These are phyloP conservation scores for Eledona agricola DNA, from an alignment of 2,888 invertebrate species.

Conservation along the genomic window DNA sequence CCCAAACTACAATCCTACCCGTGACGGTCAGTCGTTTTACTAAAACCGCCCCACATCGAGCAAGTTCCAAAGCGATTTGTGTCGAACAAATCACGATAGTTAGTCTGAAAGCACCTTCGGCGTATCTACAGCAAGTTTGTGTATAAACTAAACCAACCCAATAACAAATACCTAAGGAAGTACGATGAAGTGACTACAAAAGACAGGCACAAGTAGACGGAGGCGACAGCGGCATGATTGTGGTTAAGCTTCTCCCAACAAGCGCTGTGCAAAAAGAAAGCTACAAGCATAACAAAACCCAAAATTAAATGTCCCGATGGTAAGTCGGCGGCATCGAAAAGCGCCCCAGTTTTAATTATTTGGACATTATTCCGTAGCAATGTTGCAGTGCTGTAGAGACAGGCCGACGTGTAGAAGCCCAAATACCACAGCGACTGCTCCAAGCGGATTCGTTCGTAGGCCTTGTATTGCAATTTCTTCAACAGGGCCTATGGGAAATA, in stretches of 20 bases:
- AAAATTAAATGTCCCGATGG: slow-evolving; percentile 49
- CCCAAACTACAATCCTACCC: slow-evolving; percentile 9
- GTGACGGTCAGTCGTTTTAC: slow-evolving; percentile 28
- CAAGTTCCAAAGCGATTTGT: slow-evolving; percentile 40
- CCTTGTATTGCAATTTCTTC: slow-evolving; percentile 51
- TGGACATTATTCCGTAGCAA: slow-evolving; percentile 51
- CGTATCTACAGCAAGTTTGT: slow-evolving; percentile 37
- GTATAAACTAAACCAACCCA: background rate
- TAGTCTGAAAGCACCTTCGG: slow-evolving; percentile 43
- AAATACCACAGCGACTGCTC: slow-evolving; percentile 54
- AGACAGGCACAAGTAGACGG: slow-evolving; percentile 48
- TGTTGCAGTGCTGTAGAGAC: slow-evolving; percentile 53
- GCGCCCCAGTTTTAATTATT: slow-evolving; percentile 45
- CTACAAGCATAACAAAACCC: slow-evolving; percentile 52
- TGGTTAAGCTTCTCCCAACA: slow-evolving; percentile 52
- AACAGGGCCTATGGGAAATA: slow-evolving; percentile 53
- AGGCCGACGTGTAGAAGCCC: slow-evolving; percentile 53
- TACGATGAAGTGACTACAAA: slow-evolving; percentile 45
- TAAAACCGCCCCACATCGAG: slow-evolving; percentile 39
- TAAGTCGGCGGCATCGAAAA: slow-evolving; percentile 23
- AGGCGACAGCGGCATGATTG: slow-evolving; percentile 41
- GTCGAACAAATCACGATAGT: slow-evolving; percentile 41
- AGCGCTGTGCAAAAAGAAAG: slow-evolving; percentile 54
- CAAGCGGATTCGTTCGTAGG: slow-evolving; percentile 52
- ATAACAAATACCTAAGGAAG: slow-evolving; percentile 42